Evolutionary conservation across 2,113 vertebrate species (phyloP).

Genomic region (Podarcis cretensis): DNA sequence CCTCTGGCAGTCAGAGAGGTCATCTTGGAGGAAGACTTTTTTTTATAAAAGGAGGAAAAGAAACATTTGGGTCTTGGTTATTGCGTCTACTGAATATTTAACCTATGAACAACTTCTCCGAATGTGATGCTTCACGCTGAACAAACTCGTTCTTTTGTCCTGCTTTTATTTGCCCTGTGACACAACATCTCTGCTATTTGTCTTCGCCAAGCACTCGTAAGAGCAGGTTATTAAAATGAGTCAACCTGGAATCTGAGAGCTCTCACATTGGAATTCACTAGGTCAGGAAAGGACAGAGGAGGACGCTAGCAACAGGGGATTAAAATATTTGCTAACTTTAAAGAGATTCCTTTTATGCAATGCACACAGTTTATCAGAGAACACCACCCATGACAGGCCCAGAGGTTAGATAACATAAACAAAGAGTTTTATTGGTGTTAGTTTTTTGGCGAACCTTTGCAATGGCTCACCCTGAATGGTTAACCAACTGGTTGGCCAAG

Average conservation of each 20-base stretch:
- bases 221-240: slow-evolving; percentile 22
- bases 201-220: slow-evolving; percentile 8
- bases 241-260: background rate
- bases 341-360: slow-evolving; percentile 23
- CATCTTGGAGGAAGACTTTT: background rate
- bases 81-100: background rate
- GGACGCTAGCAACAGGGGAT: background rate
- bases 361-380: slow-evolving; percentile 18
- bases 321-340: slow-evolving; percentile 30
- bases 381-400: background rate
- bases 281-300: slow-evolving; percentile 16
- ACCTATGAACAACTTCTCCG: slow-evolving; percentile 20
- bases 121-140: slow-evolving; percentile 1
- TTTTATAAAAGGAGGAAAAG: background rate
- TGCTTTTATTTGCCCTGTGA: background rate
- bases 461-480: background rate
- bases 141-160: background rate
- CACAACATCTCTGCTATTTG: background rate
- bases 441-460: background rate
- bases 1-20: background rate
- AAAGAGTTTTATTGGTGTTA: background rate
- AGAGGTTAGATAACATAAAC: background rate
- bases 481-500: background rate
- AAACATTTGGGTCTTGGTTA: background rate
- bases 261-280: slow-evolving; percentile 3